Conservation (phyloP, 2,113 vertebrate species). For the Periophthalmus modestus region DNA sequence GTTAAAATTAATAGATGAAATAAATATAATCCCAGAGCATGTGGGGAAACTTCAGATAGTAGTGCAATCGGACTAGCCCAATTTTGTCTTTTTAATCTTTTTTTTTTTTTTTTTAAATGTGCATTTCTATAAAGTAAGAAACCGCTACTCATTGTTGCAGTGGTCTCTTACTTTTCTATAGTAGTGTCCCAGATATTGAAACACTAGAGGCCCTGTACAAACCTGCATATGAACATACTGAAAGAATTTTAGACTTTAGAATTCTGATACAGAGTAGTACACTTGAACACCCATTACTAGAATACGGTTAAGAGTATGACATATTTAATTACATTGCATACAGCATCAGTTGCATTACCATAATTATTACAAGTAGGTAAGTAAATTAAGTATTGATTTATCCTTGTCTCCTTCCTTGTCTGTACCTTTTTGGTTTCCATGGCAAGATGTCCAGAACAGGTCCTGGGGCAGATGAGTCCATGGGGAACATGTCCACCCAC, state of each 20-base stretch:
- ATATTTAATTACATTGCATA: background rate
- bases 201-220: background rate
- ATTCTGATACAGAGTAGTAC: background rate
- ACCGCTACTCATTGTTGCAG: background rate
- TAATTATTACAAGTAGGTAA: background rate
- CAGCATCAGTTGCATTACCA: background rate
- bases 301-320: background rate
- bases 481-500: constrained; percentile 99
- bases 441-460: constrained; percentile 92
- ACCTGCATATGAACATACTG: background rate
- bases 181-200: background rate
- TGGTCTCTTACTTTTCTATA: background rate
- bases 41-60: background rate
- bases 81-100: too few relatives aligned
- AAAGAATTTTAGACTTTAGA: background rate
- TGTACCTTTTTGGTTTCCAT: constrained; percentile 96
- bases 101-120: background rate
- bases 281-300: background rate
- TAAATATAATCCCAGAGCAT: too few relatives aligned
- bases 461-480: constrained; percentile 91
- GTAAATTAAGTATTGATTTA: background rate
- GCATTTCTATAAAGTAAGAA: background rate
- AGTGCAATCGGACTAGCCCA: background rate
- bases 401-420: background rate
- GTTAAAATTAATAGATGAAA: too few relatives aligned